Percentiles rank a stretch among this genome's conserved stretches.
These are phyloP conservation scores for Bothrops jararaca DNA, from an alignment of 2,113 vertebrate species.

Conservation along the genomic window DNA sequence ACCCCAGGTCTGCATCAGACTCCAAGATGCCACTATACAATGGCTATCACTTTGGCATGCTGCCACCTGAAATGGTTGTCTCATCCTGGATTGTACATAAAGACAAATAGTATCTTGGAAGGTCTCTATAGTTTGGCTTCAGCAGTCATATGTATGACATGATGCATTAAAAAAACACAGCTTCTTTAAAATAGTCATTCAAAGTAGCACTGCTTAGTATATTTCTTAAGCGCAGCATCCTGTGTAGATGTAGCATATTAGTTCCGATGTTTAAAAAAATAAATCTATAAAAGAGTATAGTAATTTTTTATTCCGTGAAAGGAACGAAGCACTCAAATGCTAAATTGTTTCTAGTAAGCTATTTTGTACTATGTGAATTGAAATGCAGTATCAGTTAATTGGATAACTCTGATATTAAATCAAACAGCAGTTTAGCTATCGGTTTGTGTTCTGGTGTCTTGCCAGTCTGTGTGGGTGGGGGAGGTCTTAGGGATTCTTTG, in stretches of 20 bases:
- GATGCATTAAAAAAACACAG: background rate
- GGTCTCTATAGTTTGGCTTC: background rate
- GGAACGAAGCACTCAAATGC: background rate
- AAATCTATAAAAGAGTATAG: background rate
- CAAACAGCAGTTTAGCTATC: conserved; percentile 35
- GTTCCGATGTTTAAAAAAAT: background rate
- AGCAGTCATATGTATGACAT: background rate
- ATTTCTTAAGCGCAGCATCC: background rate
- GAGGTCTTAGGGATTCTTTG: too few species aligned
- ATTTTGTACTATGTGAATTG: background rate
- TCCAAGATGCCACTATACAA: background rate
- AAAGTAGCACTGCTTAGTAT: background rate
- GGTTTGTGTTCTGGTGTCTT: too few species aligned
- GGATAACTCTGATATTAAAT: conserved; percentile 26
- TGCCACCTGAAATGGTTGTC: background rate
- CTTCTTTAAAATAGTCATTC: background rate
- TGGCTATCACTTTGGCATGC: background rate
- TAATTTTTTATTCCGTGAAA: background rate
- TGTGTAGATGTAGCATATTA: background rate
- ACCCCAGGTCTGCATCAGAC: background rate
- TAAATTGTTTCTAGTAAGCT: background rate
- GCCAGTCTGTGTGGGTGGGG: too few species aligned
- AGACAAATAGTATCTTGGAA: background rate
- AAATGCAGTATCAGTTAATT: background rate
- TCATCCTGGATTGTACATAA: background rate